Conservation (phyloP, 1,140 invertebrate genomes). For the Tetragonula clypearis region DNA sequence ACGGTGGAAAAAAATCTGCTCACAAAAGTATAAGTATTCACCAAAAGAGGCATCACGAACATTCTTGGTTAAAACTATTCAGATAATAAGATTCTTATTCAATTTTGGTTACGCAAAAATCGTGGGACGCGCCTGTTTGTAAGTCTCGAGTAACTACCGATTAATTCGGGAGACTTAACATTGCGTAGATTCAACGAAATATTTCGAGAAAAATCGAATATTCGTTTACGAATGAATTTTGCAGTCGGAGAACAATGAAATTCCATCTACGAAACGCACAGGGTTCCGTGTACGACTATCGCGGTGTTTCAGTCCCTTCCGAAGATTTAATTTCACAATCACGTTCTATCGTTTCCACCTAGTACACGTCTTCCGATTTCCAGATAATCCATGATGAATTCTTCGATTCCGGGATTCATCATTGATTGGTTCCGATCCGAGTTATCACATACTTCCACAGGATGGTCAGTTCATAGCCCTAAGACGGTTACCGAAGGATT, state of each 20-base stretch:
- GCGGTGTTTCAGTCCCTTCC: not conserved
- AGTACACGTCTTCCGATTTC: not conserved
- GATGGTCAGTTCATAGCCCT: not conserved
- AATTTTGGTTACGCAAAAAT: no score
- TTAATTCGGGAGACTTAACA: not conserved
- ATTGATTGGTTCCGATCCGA: not conserved
- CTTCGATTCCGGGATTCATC: not conserved
- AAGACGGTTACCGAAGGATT: not conserved
- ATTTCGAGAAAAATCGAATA: not conserved
- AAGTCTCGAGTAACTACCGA: not conserved
- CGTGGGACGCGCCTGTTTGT: no score
- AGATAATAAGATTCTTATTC: no score
- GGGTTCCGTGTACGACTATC: not conserved
- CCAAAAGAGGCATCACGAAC: no score
- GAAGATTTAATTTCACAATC: not conserved
- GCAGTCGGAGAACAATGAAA: not conserved
- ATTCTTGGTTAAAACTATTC: no score
- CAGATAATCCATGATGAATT: not conserved
- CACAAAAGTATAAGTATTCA: no score
- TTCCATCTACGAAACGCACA: not conserved
- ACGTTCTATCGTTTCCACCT: not conserved
- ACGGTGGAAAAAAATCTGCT: no score
- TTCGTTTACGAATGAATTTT: not conserved
- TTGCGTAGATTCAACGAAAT: not conserved
- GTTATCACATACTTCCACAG: not conserved